A percentile compares a stretch with the other conserved stretches of the same genome.
These are phyloP conservation scores for Ochropleura leucogaster DNA, from an alignment of 2,888 invertebrate genomes.

Conservation along the genomic window DNA sequence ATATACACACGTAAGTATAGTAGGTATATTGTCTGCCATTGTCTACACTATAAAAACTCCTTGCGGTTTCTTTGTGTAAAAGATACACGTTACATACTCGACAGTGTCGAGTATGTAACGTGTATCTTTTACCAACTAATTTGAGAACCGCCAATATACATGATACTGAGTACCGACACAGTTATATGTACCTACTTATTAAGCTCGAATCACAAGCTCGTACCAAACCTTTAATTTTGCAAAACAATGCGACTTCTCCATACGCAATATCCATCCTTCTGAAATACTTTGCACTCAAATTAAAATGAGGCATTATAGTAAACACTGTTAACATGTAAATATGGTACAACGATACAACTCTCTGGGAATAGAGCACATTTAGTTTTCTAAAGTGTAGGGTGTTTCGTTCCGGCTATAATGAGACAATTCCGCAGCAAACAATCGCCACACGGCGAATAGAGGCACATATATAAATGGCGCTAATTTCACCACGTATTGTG, in stretches of 20 bases:
- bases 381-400: slow-evolving; percentile 45
- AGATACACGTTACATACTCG: slow-evolving; percentile 31
- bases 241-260: slow-evolving; percentile 23
- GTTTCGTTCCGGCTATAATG: slow-evolving; percentile 35
- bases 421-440: slow-evolving; percentile 50
- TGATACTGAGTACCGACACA: slow-evolving; percentile 22
- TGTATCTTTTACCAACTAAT: too few species aligned
- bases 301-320: slow-evolving; percentile 46
- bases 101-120: too few species aligned
- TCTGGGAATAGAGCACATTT: slow-evolving; percentile 52
- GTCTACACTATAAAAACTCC: slow-evolving; percentile 57
- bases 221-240: slow-evolving; percentile 21
- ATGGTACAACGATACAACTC: slow-evolving; percentile 35
- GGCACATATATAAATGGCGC: slow-evolving; percentile 41
- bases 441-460: slow-evolving; percentile 32
- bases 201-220: slow-evolving; percentile 17
- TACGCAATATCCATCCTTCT: slow-evolving; percentile 18
- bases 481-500: slow-evolving; percentile 26
- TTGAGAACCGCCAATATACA: slow-evolving; percentile 34
- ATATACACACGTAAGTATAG: slow-evolving; percentile 37
- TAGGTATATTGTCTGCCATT: slow-evolving; percentile 31
- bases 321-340: slow-evolving; percentile 50
- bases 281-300: slow-evolving; percentile 48
- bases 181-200: slow-evolving; percentile 19
- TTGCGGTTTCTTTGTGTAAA: slow-evolving; percentile 55